Evolutionary conservation across 92 coral and sea anemone genomes (phyloP), one percentile per base, ranked within the genome.

Genomic region (Pocillopora grandis): DNA sequence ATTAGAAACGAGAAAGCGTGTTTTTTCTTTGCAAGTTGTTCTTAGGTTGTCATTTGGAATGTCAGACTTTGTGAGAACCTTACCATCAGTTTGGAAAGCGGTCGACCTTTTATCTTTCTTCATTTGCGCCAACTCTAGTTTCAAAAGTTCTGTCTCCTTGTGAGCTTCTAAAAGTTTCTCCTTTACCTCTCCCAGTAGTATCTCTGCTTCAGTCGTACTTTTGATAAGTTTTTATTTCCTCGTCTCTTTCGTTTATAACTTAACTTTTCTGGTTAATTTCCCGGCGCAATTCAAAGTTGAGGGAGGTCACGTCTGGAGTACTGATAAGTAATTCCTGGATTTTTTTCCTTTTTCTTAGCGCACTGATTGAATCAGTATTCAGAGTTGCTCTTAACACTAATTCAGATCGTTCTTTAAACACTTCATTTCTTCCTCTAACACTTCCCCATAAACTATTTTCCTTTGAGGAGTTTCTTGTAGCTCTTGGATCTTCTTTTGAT

Each of bases 241-340:
- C 48, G 67, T 80, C 77, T 58, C 68, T 69, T 80, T 80, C 37
- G 68, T 70, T 35, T 56, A 59, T 58, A 70, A 36, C 48, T 70
- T 33, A 58, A n/a, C 66, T 69, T 58, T 58, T 80, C 16, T 23
- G 33, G 13, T 69, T 56, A n/a, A 80, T 69, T 68, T 70, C 67
- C n/a, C 67, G 66, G 42, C 62, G 75, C 72, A 80, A 18, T 67
- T 80, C 77, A 20, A 19, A 35, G 66, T 80, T 80, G 58, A 57
- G 20, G 21, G 77, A 10, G 76, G 70, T 56, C 6, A 80, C 6
- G n/a, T 80, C 31, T 58, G 23, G 58, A 3, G 19, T 58, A 59
- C 31, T 18, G n/a, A 12, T 69, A 18, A 69, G 20, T 37, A 80
- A n/a, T 58, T 70, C 58, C 19, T 70, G 23, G 58, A 58, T 80